These are phyloP conservation scores for Rhorus exstirpatorius DNA, from an alignment of 2,888 invertebrate genomes.

Conservation along the genomic window DNA sequence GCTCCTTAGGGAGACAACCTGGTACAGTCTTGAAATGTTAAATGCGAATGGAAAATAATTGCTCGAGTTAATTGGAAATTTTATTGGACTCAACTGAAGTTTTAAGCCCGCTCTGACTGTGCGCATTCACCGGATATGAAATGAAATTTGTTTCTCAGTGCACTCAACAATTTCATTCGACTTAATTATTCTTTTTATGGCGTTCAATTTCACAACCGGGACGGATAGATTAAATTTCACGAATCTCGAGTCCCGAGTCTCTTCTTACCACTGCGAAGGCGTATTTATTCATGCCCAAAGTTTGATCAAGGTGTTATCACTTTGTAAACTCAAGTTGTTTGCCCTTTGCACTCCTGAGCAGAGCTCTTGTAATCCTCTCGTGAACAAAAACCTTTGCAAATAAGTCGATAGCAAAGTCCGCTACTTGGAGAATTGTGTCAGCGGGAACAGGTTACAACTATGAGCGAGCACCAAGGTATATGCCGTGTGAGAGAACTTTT, in stretches of 20 bases:
- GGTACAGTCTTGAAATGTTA: too few relatives aligned
- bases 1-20: too few relatives aligned
- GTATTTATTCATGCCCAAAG: constrained; percentile 44
- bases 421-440: constrained; percentile 6
- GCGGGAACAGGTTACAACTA: background rate
- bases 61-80: too few relatives aligned
- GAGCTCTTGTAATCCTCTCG: constrained; percentile 2
- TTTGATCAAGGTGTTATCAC: constrained; percentile 38
- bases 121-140: too few relatives aligned
- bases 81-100: too few relatives aligned
- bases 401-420: constrained; percentile 9
- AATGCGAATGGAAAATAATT: too few relatives aligned
- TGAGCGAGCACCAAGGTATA: background rate
- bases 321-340: constrained; percentile 2
- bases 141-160: background rate
- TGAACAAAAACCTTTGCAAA: background rate
- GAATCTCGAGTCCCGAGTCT: background rate
- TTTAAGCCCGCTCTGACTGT: too few relatives aligned
- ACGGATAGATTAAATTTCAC: constrained; percentile 7
- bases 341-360: background rate
- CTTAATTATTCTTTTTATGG: background rate
- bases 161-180: background rate
- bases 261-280: background rate
- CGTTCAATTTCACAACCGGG: background rate
- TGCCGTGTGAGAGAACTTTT: background rate